A percentile compares a stretch with the other conserved stretches of the same genome.
phyloP scores from a whole-genome alignment of 2,888 invertebrate species.

The Folsomia candida region DNA sequence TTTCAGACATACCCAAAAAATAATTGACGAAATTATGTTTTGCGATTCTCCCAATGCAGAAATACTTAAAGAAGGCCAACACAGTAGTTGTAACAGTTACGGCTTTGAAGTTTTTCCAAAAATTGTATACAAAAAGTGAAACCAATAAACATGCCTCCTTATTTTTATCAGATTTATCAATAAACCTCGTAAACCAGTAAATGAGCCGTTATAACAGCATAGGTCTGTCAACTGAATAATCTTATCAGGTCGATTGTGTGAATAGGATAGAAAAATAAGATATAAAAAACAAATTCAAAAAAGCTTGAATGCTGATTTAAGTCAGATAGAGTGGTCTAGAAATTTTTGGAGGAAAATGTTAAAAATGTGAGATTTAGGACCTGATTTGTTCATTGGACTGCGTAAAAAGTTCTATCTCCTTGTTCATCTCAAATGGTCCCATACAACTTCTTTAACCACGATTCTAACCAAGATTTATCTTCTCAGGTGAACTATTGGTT shows the following conservation, averaged over 20 bases:
- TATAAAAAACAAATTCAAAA: no score
- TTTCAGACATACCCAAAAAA: no score
- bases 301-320: background rate
- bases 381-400: no score
- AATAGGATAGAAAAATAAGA: no score
- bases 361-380: background rate
- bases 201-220: background rate
- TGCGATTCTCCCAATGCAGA: no score
- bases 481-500: no score
- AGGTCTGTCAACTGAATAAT: background rate
- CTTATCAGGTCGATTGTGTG: background rate
- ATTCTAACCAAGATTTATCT: no score
- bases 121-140: background rate
- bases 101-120: background rate
- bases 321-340: background rate
- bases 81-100: background rate
- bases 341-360: background rate
- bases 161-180: background rate
- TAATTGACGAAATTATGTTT: no score
- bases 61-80: no score
- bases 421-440: background rate
- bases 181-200: background rate
- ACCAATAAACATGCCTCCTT: background rate
- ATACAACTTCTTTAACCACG: no score
- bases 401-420: conserved; percentile 7